Base-by-base conservation (phyloP, 2,888 invertebrate genomes). In the Caenorhabditis becei region DNA sequence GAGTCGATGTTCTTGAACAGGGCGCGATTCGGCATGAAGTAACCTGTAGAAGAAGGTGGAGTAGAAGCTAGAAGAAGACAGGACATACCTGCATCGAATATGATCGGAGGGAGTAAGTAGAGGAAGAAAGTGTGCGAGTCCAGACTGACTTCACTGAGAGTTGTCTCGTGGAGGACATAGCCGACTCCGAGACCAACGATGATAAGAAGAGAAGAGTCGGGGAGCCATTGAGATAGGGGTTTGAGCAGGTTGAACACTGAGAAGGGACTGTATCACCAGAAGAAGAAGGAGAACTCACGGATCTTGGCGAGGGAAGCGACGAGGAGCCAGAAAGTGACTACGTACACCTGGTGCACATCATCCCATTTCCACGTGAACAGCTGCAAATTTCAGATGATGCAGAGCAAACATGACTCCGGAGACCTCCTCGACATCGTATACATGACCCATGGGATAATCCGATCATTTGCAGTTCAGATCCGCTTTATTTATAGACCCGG, bases 1-100 rank as follows among this genome's bases (percentile, higher is more conserved):
- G 97, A 97, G 89, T 97, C 97, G 86, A 97, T 94, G 92, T 98
- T 97, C 92, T 97, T 97, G 92, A 98, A 98, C 93, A 98, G 97
- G 89, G 97, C 93, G 89, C 97, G 94, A 92, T 97, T 97, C 32
- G 97, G 97, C 97, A 97, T 97, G 92, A 97, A 97, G 92, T 98
- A 98, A n/a, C 97, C 97, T 85, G 65, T 7, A 82, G 61, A 77
- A 28, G 11, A n/a, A n/a, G n/a, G n/a, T n/a, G n/a, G n/a, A n/a
- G n/a, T n/a, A n/a, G n/a, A n/a, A n/a, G n/a, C n/a, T n/a, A n/a
- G 3, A 35, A 18, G 11, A 24, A 18, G n/a, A 23, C 69, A 32
- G n/a, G n/a, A n/a, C n/a, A n/a, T n/a, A 87, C 88, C 89, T 7
- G 98, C 98, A 91, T 98, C 98, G 91, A 98, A 93, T 88, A 98